Evolutionary conservation across 2,113 vertebrate species (phyloP), one percentile per base, ranked within the genome.

Genomic region (Chascanopsetta lugubris): DNA sequence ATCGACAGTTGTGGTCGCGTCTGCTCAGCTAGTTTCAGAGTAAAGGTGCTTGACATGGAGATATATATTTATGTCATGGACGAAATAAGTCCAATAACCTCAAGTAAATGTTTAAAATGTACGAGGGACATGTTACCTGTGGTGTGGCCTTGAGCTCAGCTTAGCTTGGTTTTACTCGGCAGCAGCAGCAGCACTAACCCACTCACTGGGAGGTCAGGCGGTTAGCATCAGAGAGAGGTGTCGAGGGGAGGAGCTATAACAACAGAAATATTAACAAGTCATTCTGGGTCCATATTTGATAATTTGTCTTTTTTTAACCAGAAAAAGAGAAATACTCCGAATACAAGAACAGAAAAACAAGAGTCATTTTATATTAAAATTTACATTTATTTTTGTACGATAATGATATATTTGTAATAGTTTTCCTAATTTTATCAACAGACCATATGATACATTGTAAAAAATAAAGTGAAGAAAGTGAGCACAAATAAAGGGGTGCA

Each of bases 41-140:
- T 46, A 3, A 8, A n/a, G 7, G 22, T 32, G 43, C 10, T 53
- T 15, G 21, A 3, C 8, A 8, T 3, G 15, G 2, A 8, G 6
- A 18, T 48, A 17, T 8, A 57, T n/a, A n/a, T 17, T 51, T 2
- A 36, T 15, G 12, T 6, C 4, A 22, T 12, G 4, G n/a, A n/a
- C 32, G 10, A 53, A 42, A 21, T 15, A 0, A 26, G 26, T 4
- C 3, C 2, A 5, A 21, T 3, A 12, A 30, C 0, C 20, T 6
- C n/a, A n/a, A n/a, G n/a, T n/a, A n/a, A n/a, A n/a, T n/a, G n/a
- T n/a, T n/a, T n/a, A n/a, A n/a, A n/a, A n/a, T n/a, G n/a, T n/a
- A n/a, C n/a, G n/a, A n/a, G n/a, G n/a, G 17, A 11, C 4, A 5
- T 47, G 61, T 79, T 49, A 83, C 80, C 70, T 64, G 66, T 7